Evolutionary conservation across 1,140 invertebrate genomes (phyloP), one percentile per base, ranked within the genome.

Genomic region (Drosophila littoralis): DNA sequence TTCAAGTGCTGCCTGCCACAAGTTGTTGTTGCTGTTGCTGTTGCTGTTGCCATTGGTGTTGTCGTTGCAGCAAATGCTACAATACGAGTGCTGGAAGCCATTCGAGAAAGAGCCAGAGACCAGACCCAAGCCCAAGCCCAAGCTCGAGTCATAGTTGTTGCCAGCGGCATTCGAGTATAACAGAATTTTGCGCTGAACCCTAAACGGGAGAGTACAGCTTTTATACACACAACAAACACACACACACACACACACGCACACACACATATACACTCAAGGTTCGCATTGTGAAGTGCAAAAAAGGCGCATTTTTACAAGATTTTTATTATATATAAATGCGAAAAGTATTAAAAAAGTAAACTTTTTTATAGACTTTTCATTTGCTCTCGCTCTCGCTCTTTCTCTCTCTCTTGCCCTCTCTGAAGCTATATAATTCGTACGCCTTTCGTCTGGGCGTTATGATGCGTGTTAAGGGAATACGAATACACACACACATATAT

Each of bases 321-420:
- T 89, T 89, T 89, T 89, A 90, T 90, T 89, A 84, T 77, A 80
- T 88, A 89, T 88, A 83, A 84, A 88, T 88, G 84, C 54, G 77
- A 78, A 89, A 88, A 89, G 84, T 88, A 88, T 88, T 88, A 88
- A 89, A 88, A 88, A 88, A 88, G 84, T 88, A 78, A 89, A 88
- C 84, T 88, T 88, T 86, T 86, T 88, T 82, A 88, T 88, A 88
- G 83, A 88, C 83, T 83, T 89, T 80, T 83, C 83, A 83, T 88
- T 88, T 73, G 74, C 63, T 46, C 57, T 46, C 32, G 61, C 50
- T 42, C 60, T 22, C 32, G 4, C 48, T 32, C 58, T 35, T 57
- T 43, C 22, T 50, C 58, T 38, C 61, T 7, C 12, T 54, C 43
- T 15, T 36, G 17, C 54, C 9, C 17, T 2, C 51, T 52, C 12